Evolutionary conservation across 1,140 invertebrate genomes (phyloP).

Genomic region (Brachionus asplanchnoidis): DNA sequence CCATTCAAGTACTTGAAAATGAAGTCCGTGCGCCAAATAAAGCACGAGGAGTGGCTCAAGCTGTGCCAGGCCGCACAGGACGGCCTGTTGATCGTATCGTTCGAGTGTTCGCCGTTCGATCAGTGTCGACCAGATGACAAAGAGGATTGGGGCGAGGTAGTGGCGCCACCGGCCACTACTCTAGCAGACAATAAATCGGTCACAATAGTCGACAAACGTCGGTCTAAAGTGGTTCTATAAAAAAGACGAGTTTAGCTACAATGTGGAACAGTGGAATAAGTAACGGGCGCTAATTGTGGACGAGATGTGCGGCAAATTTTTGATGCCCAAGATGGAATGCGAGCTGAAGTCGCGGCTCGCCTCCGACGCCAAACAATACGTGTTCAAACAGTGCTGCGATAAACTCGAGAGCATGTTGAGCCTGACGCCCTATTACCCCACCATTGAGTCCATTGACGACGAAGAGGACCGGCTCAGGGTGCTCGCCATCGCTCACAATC

Average conservation of each 20-base stretch:
- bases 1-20: constrained; percentile 87
- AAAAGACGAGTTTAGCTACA: constrained; percentile 85
- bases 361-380: constrained; percentile 79
- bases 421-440: neutral
- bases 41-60: constrained; percentile 79
- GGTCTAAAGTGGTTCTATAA: constrained; percentile 52
- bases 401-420: neutral
- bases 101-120: no score
- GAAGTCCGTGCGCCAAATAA: constrained; percentile 83
- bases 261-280: constrained; percentile 92
- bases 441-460: constrained; percentile 56
- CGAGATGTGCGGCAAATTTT: constrained; percentile 75
- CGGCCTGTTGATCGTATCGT: no score
- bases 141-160: no score
- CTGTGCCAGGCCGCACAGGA: constrained; percentile 70
- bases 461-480: constrained; percentile 78
- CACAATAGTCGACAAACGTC: constrained; percentile 44
- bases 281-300: constrained; percentile 79
- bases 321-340: constrained; percentile 80
- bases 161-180: no score
- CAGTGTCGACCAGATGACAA: no score
- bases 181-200: neutral
- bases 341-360: constrained; percentile 76
- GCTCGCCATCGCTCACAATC: constrained; percentile 79
- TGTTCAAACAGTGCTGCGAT: constrained; percentile 62